Evolutionary conservation across 2,113 vertebrate genomes (phyloP), one percentile per base, ranked within the genome.

Genomic region (Sinocyclocheilus anshuiensis): DNA sequence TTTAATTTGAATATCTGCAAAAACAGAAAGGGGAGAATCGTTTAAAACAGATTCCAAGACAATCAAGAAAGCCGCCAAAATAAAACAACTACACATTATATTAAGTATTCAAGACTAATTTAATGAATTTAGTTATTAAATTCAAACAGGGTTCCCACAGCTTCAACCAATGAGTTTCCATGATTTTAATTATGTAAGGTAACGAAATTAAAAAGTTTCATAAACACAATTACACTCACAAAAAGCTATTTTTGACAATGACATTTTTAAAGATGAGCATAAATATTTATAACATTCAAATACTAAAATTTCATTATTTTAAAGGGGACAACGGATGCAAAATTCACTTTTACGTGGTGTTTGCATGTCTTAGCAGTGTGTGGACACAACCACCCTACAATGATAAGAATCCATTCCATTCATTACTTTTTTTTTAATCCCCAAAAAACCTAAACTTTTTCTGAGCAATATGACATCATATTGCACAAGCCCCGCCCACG

Each of bases 1-100:
- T 93, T 99, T 99, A 93, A 99, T 99, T 86, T 97, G 97, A 92
- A 99, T 98, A 92, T 96, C 98, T 99, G 91, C 91, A 13, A 22
- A 81, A 24, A 24, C 6, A 61, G 18, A 33, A n/a, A 55, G 2
- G 10, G 20, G 55, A 42, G n/a, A 63, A 39, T 61, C 4, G 1
- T 45, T 75, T 81, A 67, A 22, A 81, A 29, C 4, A 42, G 9
- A 36, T 39, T 74, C 18, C 67, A 74, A 74, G 20, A 20, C 9
- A 42, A 36, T 24, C n/a, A 24, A 63, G 61, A 63, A 26, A 11
- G 10, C 12, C n/a, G n/a, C n/a, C 10, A 63, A 63, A 63, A 13
- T 26, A 63, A 63, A 26, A 13, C 57, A 61, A 36, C 42, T 42
- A 42, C 42, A 42, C 42, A 42, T 9, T 42, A 42, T 42, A 42